Evolutionary conservation across 2,888 invertebrate genomes (phyloP).

Genomic region (Diplazon laetatorius): DNA sequence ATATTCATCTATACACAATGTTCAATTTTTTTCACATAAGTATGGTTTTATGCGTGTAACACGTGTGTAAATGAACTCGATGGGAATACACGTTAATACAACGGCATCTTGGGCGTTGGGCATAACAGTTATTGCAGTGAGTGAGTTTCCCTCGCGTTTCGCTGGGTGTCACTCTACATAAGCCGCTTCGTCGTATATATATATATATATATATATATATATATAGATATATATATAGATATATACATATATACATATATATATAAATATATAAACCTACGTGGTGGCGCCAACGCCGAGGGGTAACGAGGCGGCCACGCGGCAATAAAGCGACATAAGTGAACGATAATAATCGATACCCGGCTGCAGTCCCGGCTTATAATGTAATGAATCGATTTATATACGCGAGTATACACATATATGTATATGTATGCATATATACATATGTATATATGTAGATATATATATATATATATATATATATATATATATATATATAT

Average conservation of each 20-base stretch:
- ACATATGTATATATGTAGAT: too few relatives aligned
- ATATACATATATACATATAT: too few relatives aligned
- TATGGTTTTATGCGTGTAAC: constrained; percentile 3
- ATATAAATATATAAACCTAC: constrained; percentile 15
- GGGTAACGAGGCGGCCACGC: constrained; percentile 66
- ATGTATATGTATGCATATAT: too few relatives aligned
- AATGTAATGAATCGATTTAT: constrained; percentile 75
- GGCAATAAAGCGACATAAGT: constrained; percentile 72
- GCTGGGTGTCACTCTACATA: background rate
- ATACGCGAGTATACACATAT: too few relatives aligned
- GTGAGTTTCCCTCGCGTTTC: constrained; percentile 4
- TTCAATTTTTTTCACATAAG: background rate
- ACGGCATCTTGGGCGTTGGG: constrained; percentile 6
- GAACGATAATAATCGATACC: constrained; percentile 74
- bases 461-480: too few relatives aligned
- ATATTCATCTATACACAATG: too few relatives aligned
- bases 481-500: too few relatives aligned
- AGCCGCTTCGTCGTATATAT: background rate
- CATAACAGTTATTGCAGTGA: too few relatives aligned
- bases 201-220: too few relatives aligned
- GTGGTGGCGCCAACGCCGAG: constrained; percentile 69
- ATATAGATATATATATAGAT: too few relatives aligned
- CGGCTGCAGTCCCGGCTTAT: constrained; percentile 57
- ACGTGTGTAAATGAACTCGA: background rate
- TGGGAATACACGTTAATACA: background rate